Conservation (phyloP, 2,797 vertebrate genomes). For the Poliocrania exsul region DNA sequence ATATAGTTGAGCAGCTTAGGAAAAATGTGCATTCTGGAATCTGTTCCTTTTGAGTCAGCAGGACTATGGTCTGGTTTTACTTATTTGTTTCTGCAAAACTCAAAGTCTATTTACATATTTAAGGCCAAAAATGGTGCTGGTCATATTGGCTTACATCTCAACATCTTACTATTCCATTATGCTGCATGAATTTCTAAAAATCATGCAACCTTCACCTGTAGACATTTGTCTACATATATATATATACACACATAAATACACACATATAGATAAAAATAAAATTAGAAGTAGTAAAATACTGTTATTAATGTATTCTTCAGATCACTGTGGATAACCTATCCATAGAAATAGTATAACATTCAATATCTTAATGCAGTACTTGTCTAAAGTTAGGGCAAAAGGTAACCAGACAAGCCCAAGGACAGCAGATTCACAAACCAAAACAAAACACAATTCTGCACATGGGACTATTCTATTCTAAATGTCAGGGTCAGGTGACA, state of each 20-base stretch:
- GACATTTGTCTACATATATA: background rate
- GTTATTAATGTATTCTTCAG: background rate
- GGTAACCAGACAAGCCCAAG: background rate
- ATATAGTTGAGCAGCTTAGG: background rate
- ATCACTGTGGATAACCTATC: background rate
- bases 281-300: background rate
- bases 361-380: background rate
- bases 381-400: background rate
- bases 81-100: background rate
- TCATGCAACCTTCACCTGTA: background rate
- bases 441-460: background rate
- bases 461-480: background rate
- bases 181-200: background rate
- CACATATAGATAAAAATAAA: background rate
- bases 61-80: background rate
- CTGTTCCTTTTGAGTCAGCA: background rate
- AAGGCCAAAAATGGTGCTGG: background rate
- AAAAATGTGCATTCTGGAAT: background rate
- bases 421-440: background rate
- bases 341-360: background rate
- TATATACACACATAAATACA: too few species aligned
- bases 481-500: rapidly evolving
- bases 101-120: background rate
- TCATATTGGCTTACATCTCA: background rate
- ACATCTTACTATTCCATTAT: background rate